Evolutionary conservation across 2,888 invertebrate species (phyloP).

Genomic region (Tenthredo distinguenda): DNA sequence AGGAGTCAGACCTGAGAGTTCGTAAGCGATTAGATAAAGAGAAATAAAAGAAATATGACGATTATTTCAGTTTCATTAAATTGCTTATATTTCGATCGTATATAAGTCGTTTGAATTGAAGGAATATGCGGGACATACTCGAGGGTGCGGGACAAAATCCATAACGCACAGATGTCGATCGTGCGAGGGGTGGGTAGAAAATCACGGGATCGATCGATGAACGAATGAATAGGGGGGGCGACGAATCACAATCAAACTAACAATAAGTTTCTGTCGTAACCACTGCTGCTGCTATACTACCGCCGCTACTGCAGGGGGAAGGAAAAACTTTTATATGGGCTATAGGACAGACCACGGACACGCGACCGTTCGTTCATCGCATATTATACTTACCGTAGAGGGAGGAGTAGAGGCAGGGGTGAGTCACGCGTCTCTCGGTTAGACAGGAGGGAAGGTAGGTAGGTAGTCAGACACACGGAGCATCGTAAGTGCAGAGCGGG

Average conservation of each 20-base stretch:
- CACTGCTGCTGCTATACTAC: neutral
- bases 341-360: neutral
- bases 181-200: neutral
- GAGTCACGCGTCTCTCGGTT: neutral
- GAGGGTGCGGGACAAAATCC: neutral
- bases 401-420: neutral
- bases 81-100: too few relatives aligned
- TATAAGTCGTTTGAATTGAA: neutral
- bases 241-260: neutral
- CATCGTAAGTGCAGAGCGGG: neutral
- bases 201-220: neutral
- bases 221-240: neutral
- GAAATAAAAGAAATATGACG: too few relatives aligned
- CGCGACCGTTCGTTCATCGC: slow-evolving; percentile 24
- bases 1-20: too few relatives aligned
- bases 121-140: neutral
- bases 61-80: too few relatives aligned
- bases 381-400: neutral
- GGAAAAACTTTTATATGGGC: neutral
- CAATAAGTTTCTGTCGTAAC: neutral
- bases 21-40: too few relatives aligned
- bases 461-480: neutral
- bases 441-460: neutral
- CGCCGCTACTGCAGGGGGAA: neutral
- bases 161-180: neutral